Conservation (phyloP, 2,113 vertebrate species). For the Panthera leo region DNA sequence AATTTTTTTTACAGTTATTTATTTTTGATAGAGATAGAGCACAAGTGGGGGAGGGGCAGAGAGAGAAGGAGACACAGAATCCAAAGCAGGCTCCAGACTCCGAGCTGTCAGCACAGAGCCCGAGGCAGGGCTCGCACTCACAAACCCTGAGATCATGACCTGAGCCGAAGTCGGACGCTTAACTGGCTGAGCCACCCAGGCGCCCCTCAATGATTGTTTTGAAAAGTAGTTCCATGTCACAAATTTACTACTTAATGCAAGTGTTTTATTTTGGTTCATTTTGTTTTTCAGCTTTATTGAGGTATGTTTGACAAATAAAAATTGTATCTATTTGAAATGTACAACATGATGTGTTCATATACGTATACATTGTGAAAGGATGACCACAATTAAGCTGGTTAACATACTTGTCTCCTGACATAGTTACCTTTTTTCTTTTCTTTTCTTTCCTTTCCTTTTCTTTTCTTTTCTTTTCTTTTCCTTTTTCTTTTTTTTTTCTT, state of each 20-base stretch:
- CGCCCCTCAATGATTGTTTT: background rate
- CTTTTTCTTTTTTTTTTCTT: background rate
- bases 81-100: too few species aligned
- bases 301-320: background rate
- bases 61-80: too few species aligned
- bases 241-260: slow-evolving; percentile 42
- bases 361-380: background rate
- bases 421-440: background rate
- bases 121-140: too few species aligned
- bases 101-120: too few species aligned
- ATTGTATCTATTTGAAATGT: background rate
- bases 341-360: background rate
- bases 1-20: too few species aligned
- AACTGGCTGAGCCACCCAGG: too few species aligned
- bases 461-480: background rate
- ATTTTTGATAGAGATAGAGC: too few species aligned
- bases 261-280: background rate
- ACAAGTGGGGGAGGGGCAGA: too few species aligned
- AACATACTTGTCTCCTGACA: background rate
- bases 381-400: background rate
- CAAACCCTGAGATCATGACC: too few species aligned
- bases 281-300: slow-evolving; percentile 1
- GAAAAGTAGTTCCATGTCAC: background rate
- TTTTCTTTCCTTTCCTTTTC: background rate
- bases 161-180: too few species aligned